Conservation (phyloP, 37 sponge, comb jelly and placozoan genomes). For the Diacarnus erythraeanus region DNA sequence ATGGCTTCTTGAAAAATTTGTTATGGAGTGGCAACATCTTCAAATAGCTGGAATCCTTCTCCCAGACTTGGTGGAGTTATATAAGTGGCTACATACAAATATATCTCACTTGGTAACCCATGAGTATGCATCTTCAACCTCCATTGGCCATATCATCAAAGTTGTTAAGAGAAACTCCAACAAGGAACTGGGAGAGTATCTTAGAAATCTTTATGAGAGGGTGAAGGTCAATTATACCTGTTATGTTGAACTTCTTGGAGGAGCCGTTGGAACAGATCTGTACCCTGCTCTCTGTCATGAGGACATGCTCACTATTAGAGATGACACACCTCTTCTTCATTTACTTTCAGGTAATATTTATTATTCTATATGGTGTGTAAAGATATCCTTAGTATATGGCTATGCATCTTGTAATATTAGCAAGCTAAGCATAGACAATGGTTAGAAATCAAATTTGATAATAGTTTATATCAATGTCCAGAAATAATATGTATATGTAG, state of each 20-base stretch:
- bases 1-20: slow-evolving; percentile 36
- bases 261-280: slow-evolving; percentile 78
- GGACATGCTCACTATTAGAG: slow-evolving; percentile 65
- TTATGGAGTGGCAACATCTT: slow-evolving; percentile 41
- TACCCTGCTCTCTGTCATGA: slow-evolving; percentile 65
- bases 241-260: slow-evolving; percentile 85
- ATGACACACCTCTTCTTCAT: slow-evolving; percentile 65
- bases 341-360: slow-evolving; percentile 58
- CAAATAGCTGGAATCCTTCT: slow-evolving; percentile 58
- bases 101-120: slow-evolving; percentile 58
- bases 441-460: too few species aligned
- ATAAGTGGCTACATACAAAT: slow-evolving; percentile 77
- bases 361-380: not conserved
- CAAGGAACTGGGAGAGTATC: slow-evolving; percentile 22
- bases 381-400: too few species aligned
- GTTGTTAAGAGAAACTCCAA: slow-evolving; percentile 27
- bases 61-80: slow-evolving; percentile 84
- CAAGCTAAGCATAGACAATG: too few species aligned
- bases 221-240: slow-evolving; percentile 68
- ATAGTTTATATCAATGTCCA: too few species aligned
- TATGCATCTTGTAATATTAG: not conserved
- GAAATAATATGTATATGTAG: too few species aligned
- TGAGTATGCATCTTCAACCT: slow-evolving; percentile 45
- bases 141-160: slow-evolving; percentile 52
- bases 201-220: slow-evolving; percentile 56